Evolutionary conservation across 2,113 vertebrate genomes (phyloP).

Genomic region (Rhipidura dahli): DNA sequence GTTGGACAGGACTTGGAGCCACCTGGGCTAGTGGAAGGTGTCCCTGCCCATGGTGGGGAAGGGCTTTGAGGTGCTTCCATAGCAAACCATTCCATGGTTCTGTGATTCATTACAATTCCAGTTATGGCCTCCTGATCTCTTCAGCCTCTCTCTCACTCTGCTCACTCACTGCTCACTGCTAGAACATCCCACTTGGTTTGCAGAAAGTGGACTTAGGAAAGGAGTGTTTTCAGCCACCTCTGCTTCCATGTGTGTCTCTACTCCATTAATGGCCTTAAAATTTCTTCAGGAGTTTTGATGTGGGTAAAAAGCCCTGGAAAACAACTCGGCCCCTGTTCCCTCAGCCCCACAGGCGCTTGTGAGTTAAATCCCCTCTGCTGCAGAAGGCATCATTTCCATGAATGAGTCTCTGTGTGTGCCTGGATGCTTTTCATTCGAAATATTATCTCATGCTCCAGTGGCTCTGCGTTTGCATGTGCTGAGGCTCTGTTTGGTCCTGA

Average conservation of each 20-base stretch:
- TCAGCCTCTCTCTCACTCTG: accelerated
- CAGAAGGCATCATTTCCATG: not conserved
- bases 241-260: not conserved
- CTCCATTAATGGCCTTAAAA: not conserved
- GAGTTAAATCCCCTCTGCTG: not conserved
- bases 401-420: not conserved
- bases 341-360: not conserved
- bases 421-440: not conserved
- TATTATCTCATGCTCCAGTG: not conserved
- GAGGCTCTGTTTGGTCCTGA: not conserved
- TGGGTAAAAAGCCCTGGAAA: not conserved
- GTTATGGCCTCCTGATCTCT: not conserved
- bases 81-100: not conserved
- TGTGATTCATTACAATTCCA: not conserved
- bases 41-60: not conserved
- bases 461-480: not conserved
- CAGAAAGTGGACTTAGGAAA: not conserved
- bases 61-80: not conserved
- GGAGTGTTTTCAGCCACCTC: not conserved
- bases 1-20: accelerated
- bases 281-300: not conserved
- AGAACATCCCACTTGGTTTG: not conserved
- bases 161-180: not conserved
- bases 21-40: accelerated
- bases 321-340: accelerated